Evolutionary conservation across 2,888 invertebrate species (phyloP), one percentile per base, ranked within the genome.

Genomic region (Drosophila nigritarsus): DNA sequence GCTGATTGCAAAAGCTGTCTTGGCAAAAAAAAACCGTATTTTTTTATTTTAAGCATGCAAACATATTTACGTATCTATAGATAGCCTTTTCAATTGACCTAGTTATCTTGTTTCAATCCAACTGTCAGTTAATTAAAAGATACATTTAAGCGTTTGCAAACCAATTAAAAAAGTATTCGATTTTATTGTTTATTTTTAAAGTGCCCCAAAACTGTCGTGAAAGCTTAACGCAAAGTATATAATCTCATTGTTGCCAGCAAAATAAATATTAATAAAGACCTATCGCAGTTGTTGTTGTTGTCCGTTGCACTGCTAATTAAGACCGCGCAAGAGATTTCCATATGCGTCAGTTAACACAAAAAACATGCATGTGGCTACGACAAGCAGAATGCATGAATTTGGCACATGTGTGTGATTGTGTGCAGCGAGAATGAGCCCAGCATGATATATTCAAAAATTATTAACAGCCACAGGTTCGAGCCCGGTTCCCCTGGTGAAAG

Each of bases 361-460:
- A 48, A 40, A 50, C 9, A 55, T 32, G 45, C 18, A 60, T 53
- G 13, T 40, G 62, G 30, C 20, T n/a, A 48, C 40, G 75, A 70
- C 69, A 78, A 60, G 59, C 38, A 56, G 54, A 72, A 56, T 70
- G 30, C 58, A 77, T 63, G 58, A 51, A 55, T 62, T 67, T 38
- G 13, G 36, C 38, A 24, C 29, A 48, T 55, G 30, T 50, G 42
- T 51, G 55, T 59, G 71, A 65, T 63, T 68, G 64, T 55, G 36
- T 55, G 74, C 65, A 71, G 64, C 24, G 66, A 75, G 82, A 83
- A 75, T 70, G 64, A 66, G 75, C 85, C 73, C 85, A 87, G 85
- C 87, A 70, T 82, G 85, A 77, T 79, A 81, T 75, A 81, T 87
- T 86, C 85, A 73, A 71, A 87, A 87, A 87, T 79, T 78, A 85